Evolutionary conservation across 2,797 vertebrate genomes (phyloP).

Genomic region (Rhinella marina): DNA sequence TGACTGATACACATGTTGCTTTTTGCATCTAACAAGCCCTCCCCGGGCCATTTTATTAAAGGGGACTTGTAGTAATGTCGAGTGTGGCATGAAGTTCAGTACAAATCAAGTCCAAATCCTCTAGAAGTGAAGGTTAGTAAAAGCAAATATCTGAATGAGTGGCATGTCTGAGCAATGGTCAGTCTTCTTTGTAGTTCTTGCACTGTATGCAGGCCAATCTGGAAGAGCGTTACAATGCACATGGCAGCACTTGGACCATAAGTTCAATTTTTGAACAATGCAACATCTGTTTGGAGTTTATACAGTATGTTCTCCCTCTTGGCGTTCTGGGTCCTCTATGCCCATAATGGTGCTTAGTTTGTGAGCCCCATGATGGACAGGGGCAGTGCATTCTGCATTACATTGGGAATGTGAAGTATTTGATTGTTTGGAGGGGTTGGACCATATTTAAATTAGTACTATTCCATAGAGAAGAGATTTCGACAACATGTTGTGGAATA

Average conservation of each 20-base stretch:
- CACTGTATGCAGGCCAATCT: neutral
- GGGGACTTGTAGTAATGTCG: neutral
- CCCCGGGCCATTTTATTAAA: neutral
- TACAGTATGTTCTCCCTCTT: no score
- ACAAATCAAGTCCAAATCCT: no score
- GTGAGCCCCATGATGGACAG: neutral
- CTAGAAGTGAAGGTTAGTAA: no score
- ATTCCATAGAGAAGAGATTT: neutral
- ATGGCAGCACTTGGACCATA: neutral
- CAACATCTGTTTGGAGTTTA: neutral
- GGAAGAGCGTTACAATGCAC: neutral
- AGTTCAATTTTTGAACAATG: neutral
- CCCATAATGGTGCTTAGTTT: neutral
- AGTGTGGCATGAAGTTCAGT: neutral
- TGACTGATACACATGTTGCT: neutral
- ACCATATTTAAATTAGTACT: neutral
- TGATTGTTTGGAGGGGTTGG: neutral
- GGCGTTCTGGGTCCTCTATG: no score
- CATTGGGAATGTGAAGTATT: neutral
- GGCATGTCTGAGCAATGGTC: no score
- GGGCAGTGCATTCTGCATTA: neutral
- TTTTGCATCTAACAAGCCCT: slow-evolving; percentile 1
- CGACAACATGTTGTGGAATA: neutral
- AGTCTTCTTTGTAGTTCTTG: neutral
- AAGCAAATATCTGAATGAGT: no score